A percentile compares a stretch with the other conserved stretches of the same genome.
Evolutionary conservation across 2,113 vertebrate genomes (phyloP).

Genomic region (Rhagologus leucostigma): DNA sequence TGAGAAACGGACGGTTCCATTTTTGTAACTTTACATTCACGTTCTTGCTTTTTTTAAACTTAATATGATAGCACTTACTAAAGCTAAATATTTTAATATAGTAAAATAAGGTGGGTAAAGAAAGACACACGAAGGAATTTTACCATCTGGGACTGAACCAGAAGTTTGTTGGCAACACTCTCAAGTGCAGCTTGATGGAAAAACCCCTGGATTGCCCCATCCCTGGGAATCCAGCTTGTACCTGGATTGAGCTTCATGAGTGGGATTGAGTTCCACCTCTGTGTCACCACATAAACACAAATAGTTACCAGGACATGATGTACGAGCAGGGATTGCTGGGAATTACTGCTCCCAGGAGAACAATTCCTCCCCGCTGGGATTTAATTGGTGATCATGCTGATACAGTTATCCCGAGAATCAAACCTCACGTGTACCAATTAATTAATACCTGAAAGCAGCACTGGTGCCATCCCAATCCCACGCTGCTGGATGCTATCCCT

Average conservation of each 20-base stretch:
- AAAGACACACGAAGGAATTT: neutral
- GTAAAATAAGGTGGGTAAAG: neutral
- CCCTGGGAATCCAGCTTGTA: neutral
- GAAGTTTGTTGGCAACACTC: neutral
- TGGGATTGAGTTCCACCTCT: neutral
- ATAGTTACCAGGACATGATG: neutral
- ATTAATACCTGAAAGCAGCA: neutral
- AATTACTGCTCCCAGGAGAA: neutral
- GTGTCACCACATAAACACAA: neutral
- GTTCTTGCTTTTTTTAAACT: neutral
- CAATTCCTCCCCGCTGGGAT: neutral
- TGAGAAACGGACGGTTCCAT: neutral
- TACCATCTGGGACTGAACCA: accelerated
- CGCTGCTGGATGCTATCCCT: neutral
- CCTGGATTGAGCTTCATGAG: neutral
- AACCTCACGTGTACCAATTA: neutral
- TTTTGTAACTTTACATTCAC: neutral
- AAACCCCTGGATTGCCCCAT: neutral
- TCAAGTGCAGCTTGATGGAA: neutral
- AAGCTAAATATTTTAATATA: neutral
- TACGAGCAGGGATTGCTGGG: neutral
- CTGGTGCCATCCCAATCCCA: neutral
- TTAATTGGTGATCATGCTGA: accelerated
- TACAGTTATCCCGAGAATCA: accelerated
- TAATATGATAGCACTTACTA: neutral